Conservation (phyloP, 2,797 vertebrate genomes). For the Podarcis lilfordi region DNA sequence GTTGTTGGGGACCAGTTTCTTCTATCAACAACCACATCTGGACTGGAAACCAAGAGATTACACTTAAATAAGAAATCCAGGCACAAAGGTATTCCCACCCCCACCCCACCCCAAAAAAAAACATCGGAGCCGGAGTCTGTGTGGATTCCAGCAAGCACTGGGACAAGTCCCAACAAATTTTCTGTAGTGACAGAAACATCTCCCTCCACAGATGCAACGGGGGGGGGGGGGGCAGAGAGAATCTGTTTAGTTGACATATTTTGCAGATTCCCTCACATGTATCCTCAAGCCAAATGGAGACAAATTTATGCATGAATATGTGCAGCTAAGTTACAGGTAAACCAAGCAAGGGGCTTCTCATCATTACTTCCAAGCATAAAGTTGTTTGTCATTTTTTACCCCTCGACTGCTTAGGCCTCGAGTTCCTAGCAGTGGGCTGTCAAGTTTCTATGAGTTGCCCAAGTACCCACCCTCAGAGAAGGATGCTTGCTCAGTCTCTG, state of each 20-base stretch:
- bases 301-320: conserved; percentile 2
- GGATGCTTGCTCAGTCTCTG: background rate
- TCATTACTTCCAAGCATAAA: background rate
- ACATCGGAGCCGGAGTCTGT: background rate
- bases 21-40: background rate
- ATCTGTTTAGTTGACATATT: conserved; percentile 41
- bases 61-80: background rate
- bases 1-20: conserved; percentile 18
- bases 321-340: conserved; percentile 5
- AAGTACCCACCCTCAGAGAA: background rate
- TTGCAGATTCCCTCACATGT: background rate
- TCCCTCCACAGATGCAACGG: background rate
- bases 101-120: background rate
- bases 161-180: background rate
- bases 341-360: background rate
- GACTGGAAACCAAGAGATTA: conserved; percentile 31
- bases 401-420: background rate
- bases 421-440: background rate
- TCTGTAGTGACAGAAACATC: conserved; percentile 11
- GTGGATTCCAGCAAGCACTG: background rate
- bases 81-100: background rate
- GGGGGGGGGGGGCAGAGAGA: background rate
- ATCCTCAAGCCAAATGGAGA: background rate
- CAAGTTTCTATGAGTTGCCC: background rate
- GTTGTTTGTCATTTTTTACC: background rate